phyloP scores from a whole-genome alignment of 2,113 vertebrate genomes.

The Tachycineta bicolor region DNA sequence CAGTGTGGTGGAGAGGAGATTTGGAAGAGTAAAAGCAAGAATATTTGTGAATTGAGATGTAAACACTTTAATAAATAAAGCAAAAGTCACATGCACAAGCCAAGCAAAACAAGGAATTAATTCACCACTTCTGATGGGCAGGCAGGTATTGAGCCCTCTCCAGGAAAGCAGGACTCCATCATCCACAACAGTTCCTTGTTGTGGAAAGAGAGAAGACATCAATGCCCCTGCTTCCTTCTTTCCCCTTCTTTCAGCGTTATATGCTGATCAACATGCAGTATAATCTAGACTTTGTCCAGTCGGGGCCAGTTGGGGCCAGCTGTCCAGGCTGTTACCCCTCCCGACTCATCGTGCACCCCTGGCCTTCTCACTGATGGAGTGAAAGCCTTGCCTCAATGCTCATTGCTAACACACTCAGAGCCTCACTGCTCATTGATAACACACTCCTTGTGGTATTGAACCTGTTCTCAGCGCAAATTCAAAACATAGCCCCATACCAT shows the following conservation, averaged over 20 bases:
- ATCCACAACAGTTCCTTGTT: not conserved
- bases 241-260: not conserved
- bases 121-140: not conserved
- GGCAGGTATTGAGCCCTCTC: not conserved
- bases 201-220: not conserved
- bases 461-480: not conserved
- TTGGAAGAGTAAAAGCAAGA: not conserved
- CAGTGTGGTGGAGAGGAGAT: not conserved
- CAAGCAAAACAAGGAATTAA: not conserved
- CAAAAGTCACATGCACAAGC: not conserved
- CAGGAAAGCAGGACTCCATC: not conserved
- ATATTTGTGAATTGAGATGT: not conserved
- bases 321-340: not conserved
- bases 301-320: not conserved
- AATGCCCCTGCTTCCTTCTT: not conserved
- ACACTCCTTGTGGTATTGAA: not conserved
- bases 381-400: not conserved
- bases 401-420: no score
- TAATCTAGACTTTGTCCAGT: not conserved
- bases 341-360: no score
- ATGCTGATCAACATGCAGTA: accelerated
- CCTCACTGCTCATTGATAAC: not conserved
- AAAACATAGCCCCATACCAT: not conserved
- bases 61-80: not conserved
- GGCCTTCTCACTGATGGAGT: not conserved